Evolutionary conservation across 2,888 invertebrate genomes (phyloP).

Genomic region (Petrolisthes cinctipes): DNA sequence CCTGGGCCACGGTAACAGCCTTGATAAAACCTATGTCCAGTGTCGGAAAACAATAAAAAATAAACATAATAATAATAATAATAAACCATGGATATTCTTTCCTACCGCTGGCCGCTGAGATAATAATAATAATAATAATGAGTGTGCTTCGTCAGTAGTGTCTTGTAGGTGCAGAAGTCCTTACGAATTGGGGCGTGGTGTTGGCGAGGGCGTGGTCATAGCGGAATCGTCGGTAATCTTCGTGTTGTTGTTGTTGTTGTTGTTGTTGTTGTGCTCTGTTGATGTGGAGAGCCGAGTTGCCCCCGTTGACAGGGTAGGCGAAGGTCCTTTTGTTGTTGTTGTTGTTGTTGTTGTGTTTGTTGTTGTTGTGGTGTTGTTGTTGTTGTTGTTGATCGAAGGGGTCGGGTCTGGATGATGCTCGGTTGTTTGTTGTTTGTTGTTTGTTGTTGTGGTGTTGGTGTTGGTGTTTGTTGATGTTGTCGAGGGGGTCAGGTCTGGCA

Average conservation of each 20-base stretch:
- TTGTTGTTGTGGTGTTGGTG: conserved; percentile 66
- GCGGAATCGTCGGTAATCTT: conserved; percentile 58
- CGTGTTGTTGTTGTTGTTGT: conserved; percentile 14
- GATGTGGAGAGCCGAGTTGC: conserved; percentile 62
- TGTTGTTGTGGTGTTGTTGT: conserved; percentile 66
- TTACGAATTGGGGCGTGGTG: conserved; percentile 46
- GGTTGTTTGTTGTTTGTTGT: conserved; percentile 62
- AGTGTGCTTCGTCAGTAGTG: background rate
- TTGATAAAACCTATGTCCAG: too few relatives aligned
- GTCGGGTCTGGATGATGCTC: conserved; percentile 72
- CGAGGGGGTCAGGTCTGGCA: conserved; percentile 68
- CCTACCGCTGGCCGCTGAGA: too few relatives aligned
- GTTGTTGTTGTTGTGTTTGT: conserved; percentile 17
- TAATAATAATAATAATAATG: background rate
- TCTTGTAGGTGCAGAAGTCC: background rate
- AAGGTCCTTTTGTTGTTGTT: conserved; percentile 41
- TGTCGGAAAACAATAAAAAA: too few relatives aligned
- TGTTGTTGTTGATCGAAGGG: conserved; percentile 71
- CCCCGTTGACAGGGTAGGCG: conserved; percentile 64
- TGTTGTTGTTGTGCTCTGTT: conserved; percentile 41
- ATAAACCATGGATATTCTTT: too few relatives aligned
- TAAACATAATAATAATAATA: too few relatives aligned
- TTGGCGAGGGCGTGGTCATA: conserved; percentile 52
- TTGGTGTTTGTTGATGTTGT: conserved; percentile 67
- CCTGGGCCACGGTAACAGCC: too few relatives aligned